A percentile compares a stretch with the other conserved stretches of the same genome.
Evolutionary conservation across 2,888 invertebrate species (phyloP).

Genomic region (Zygothrica quintamaculata): DNA sequence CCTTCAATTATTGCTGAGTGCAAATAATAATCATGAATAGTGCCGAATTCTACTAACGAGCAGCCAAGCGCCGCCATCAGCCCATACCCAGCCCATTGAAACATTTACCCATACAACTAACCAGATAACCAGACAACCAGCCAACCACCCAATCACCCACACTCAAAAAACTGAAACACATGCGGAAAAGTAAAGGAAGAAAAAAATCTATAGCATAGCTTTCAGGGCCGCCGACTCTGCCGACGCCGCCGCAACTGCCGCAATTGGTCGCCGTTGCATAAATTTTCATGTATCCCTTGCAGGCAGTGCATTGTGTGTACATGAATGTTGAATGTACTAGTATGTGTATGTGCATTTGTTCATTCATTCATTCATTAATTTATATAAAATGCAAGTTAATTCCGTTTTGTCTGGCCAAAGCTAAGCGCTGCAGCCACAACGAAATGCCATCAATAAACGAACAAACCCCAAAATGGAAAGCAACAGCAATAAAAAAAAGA

Average conservation of each 20-base stretch:
- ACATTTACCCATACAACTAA: conserved; percentile 13
- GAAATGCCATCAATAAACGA: conserved; percentile 78
- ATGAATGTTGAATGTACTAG: neutral
- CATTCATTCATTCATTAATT: conserved; percentile 79
- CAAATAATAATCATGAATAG: conserved; percentile 79
- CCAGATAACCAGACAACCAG: too few species aligned
- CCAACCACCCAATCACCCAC: conserved; percentile 6
- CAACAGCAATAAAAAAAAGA: conserved; percentile 20
- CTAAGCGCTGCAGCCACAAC: conserved; percentile 68
- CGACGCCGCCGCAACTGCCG: too few species aligned
- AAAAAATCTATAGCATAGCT: conserved; percentile 51
- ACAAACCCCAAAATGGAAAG: conserved; percentile 55
- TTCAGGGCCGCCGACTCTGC: conserved; percentile 59
- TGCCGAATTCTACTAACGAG: conserved; percentile 69
- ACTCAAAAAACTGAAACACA: conserved; percentile 16
- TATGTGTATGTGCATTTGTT: conserved; percentile 42
- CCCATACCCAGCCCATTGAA: conserved; percentile 15
- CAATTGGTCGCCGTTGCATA: conserved; percentile 57
- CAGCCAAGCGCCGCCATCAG: conserved; percentile 42
- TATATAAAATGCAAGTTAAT: conserved; percentile 82
- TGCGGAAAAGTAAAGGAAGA: conserved; percentile 8
- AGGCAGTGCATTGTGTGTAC: conserved; percentile 25
- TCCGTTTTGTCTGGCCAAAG: conserved; percentile 75
- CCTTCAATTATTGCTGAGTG: conserved; percentile 75
- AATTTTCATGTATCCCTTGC: conserved; percentile 66